Evolutionary conservation across 2,797 vertebrate species (phyloP).

Genomic region (Silurus aristotelis): DNA sequence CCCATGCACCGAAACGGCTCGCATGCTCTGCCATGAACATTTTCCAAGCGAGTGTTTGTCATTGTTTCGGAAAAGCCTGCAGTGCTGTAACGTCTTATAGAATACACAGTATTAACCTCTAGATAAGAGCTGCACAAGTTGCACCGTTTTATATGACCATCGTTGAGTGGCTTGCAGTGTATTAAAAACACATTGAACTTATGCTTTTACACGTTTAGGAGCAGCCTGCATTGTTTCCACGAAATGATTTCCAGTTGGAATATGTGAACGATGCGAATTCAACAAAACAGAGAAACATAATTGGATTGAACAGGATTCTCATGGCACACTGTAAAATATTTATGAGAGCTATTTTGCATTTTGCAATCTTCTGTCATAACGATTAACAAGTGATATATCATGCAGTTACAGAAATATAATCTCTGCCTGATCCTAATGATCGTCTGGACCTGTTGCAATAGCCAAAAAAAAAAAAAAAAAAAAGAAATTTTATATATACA

Average conservation of each 20-base stretch:
- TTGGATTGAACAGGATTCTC: neutral
- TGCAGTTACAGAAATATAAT: neutral
- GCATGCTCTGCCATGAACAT: slow-evolving; percentile 31
- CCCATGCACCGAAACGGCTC: neutral
- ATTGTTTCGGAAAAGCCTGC: slow-evolving; percentile 25
- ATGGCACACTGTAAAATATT: neutral
- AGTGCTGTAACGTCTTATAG: neutral
- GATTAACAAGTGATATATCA: neutral
- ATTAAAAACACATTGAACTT: slow-evolving; percentile 23
- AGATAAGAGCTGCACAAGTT: slow-evolving; percentile 5
- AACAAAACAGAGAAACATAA: slow-evolving; percentile 4
- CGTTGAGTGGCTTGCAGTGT: neutral
- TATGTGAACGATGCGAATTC: neutral
- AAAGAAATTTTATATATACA: too few relatives aligned
- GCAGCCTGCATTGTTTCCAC: neutral
- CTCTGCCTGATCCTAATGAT: neutral
- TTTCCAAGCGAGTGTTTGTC: slow-evolving; percentile 24
- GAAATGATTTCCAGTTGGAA: slow-evolving; percentile 14
- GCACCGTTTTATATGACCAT: neutral
- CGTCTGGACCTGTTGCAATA: too few relatives aligned
- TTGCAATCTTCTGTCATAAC: neutral
- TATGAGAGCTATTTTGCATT: neutral
- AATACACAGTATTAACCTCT: neutral
- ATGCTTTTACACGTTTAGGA: neutral
- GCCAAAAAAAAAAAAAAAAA: too few relatives aligned